A percentile compares a stretch with the other conserved stretches of the same genome.
phyloP scores from a whole-genome alignment of 2,113 vertebrate species.

The Colossoma macropomum region DNA sequence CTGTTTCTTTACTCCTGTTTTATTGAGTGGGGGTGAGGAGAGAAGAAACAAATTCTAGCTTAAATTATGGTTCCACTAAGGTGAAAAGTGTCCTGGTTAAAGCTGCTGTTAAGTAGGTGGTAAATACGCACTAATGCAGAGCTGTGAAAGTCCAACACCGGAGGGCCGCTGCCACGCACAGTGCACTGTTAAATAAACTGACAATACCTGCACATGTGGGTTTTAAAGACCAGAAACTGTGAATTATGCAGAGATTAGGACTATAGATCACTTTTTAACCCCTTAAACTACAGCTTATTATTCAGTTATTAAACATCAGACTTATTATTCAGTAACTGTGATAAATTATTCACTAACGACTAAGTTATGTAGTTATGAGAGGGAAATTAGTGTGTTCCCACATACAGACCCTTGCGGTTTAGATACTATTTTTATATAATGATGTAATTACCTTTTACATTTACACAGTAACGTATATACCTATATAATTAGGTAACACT shows the following conservation, averaged over 20 bases:
- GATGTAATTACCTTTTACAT: too few species aligned
- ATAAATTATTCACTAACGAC: too few species aligned
- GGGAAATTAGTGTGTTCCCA: too few species aligned
- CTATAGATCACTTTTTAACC: neutral
- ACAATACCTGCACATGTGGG: too few species aligned
- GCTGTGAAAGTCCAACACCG: constrained; percentile 7
- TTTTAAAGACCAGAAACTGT: too few species aligned
- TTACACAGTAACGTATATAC: too few species aligned
- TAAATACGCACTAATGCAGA: constrained; percentile 17
- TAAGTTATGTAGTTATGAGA: too few species aligned
- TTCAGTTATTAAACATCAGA: too few species aligned
- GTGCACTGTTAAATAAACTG: neutral
- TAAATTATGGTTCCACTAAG: constrained; percentile 56
- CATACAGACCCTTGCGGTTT: too few species aligned
- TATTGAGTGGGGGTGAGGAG: constrained; percentile 81
- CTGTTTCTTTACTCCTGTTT: constrained; percentile 74
- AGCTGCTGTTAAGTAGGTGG: constrained; percentile 36
- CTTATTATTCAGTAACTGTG: too few species aligned
- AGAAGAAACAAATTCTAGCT: constrained; percentile 72
- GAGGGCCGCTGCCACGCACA: neutral
- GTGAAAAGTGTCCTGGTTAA: constrained; percentile 35
- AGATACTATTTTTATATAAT: too few species aligned
- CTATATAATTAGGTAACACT: too few species aligned
- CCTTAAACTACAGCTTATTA: neutral
- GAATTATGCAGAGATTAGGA: neutral